These are phyloP conservation scores for Diplodus puntazzo DNA, from an alignment of 2,797 vertebrate species.

Conservation along the genomic window DNA sequence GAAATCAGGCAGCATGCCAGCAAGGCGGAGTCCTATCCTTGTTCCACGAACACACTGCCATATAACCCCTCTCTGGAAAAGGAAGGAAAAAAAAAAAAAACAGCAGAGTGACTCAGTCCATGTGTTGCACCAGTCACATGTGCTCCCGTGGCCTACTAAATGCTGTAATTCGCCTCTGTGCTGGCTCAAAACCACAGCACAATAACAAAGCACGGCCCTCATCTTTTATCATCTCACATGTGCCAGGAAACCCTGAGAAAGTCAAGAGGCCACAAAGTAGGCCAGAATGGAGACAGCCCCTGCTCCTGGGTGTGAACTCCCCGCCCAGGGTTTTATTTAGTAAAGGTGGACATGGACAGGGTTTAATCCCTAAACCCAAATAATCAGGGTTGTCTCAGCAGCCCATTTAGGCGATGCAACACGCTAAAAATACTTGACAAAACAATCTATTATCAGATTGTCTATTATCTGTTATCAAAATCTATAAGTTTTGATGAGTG, in stretches of 20 bases:
- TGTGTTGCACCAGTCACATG: constrained; percentile 85
- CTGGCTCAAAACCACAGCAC: constrained; percentile 72
- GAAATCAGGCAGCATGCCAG: constrained; percentile 46
- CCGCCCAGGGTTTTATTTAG: constrained; percentile 9
- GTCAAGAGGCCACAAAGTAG: constrained; percentile 57
- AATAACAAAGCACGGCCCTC: constrained; percentile 73
- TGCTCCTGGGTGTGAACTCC: constrained; percentile 14
- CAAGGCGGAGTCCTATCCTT: constrained; percentile 68
- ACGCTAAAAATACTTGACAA: not conserved
- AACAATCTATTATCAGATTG: too few relatives aligned
- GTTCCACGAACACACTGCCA: constrained; percentile 69
- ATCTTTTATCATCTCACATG: constrained; percentile 63
- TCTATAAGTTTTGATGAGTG: not conserved
- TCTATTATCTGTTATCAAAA: not conserved
- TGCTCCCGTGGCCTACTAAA: constrained; percentile 79
- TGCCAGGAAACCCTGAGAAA: constrained; percentile 68
- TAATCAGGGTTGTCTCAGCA: constrained; percentile 14
- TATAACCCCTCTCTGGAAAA: constrained; percentile 57
- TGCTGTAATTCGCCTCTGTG: constrained; percentile 72
- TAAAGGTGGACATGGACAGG: constrained; percentile 1
- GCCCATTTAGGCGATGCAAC: constrained; percentile 33
- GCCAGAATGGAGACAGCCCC: constrained; percentile 46
- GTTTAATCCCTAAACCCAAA: not conserved
- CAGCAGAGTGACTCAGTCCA: constrained; percentile 72
- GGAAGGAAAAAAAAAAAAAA: constrained; percentile 27